Base-by-base conservation (phyloP, 2,113 vertebrate species). In the Picathartes gymnocephalus region DNA sequence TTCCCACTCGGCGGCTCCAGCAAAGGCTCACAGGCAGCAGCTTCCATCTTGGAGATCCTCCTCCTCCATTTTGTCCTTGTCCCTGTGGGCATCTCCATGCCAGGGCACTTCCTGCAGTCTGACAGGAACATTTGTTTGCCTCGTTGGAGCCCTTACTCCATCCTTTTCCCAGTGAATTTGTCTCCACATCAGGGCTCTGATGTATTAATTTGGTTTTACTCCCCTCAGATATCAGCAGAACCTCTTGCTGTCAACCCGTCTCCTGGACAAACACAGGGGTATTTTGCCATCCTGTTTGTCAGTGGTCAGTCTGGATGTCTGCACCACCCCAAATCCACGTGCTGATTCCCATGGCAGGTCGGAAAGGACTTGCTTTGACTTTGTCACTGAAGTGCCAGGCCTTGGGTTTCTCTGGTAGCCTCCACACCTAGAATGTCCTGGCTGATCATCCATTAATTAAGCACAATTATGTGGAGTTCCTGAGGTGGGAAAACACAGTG, bases 21-120 rank as follows among this genome's bases (percentile, higher is more conserved):
- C 42, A 0, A 0, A 50, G 44, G 20, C 50, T 54, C 60, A 28
- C 0, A 1, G 80, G 28, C 42, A 33, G 56, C 56, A 35, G 47
- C 39, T 68, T 74, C 47, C 37, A 30, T 15, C 33, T 48, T 31
- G 25, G 42, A 50, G 20, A 1, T 65, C 4, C 23, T 64, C 19
- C 11, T 73, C 6, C 37, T 74, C 14, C 40, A 6, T 15, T 80
- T 53, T 64, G 56, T 58, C 48, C 39, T 1, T 1, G 6, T 60
- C 61, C 53, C 66, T 45, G 35, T 12, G 57, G 18, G 7, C 64
- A 71, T 54, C 58, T 64, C 58, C 28, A 14, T 53, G 60, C 61
- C 79, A 44, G 73, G 89, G 68, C 18, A 4, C 54, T 61, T 60
- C 31, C 66, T 85, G 42, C 60, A 61, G 30, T n/a, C 44, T 71